These are phyloP conservation scores for Tetanocera ferruginea DNA, from an alignment of 2,888 invertebrate species.

Conservation along the genomic window DNA sequence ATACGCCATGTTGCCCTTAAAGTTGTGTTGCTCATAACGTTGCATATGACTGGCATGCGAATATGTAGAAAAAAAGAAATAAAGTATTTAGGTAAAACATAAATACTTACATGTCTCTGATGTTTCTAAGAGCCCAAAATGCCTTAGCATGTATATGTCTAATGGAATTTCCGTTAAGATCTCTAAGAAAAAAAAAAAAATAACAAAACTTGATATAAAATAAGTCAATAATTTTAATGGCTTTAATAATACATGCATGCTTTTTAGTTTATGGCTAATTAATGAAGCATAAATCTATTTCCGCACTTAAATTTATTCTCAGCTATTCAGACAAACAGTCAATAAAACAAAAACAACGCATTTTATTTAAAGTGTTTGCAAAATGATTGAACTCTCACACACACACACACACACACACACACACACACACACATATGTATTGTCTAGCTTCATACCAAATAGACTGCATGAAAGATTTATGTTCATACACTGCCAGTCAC, in stretches of 20 bases:
- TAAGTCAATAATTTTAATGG: not conserved
- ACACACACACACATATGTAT: not conserved
- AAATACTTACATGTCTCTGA: slow-evolving; percentile 72
- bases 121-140: slow-evolving; percentile 68
- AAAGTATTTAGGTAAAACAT: not conserved
- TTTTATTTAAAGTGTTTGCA: no score
- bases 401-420: not conserved
- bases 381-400: not conserved
- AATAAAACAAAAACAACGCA: not conserved
- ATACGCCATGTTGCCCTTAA: no score
- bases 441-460: not conserved
- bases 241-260: not conserved
- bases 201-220: not conserved
- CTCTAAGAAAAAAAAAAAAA: slow-evolving; percentile 52
- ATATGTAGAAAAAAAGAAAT: no score
- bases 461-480: not conserved
- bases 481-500: not conserved
- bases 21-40: no score
- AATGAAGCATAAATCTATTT: slow-evolving; percentile 22
- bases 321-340: not conserved
- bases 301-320: not conserved
- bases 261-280: not conserved
- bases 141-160: slow-evolving; percentile 69
- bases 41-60: no score
- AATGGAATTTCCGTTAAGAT: slow-evolving; percentile 69